A percentile compares a stretch with the other conserved stretches of the same genome.
phyloP scores from a whole-genome alignment of 2,888 invertebrate genomes.

The Thera britannica region DNA sequence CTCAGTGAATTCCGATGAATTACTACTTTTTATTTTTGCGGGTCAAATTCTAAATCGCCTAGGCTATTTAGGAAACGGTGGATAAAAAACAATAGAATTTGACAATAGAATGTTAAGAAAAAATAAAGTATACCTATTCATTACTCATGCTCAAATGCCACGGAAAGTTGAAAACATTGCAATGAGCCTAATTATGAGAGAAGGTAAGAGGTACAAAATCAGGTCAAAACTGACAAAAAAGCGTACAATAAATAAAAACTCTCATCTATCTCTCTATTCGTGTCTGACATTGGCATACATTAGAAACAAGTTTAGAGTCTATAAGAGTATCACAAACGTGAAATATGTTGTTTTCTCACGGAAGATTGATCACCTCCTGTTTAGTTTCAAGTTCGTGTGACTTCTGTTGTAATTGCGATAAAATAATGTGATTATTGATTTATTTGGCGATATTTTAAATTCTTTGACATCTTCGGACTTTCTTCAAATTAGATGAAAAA shows the following conservation, averaged over 20 bases:
- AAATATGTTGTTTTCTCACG: constrained; percentile 56
- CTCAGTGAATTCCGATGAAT: too few species aligned
- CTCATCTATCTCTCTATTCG: constrained; percentile 51
- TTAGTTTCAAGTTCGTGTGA: constrained; percentile 40
- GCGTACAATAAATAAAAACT: constrained; percentile 25
- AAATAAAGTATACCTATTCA: not conserved
- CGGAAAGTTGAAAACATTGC: not conserved
- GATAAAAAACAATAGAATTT: too few species aligned
- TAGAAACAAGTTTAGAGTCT: constrained; percentile 55
- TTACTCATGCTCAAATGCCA: not conserved
- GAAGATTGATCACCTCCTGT: constrained; percentile 58
- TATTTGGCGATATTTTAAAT: constrained; percentile 28
- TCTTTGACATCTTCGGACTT: not conserved
- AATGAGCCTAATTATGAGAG: not conserved
- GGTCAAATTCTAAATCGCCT: too few species aligned
- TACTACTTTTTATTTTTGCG: too few species aligned
- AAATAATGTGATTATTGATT: constrained; percentile 40
- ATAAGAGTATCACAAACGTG: constrained; percentile 43
- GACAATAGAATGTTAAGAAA: too few species aligned
- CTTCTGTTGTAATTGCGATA: constrained; percentile 42
- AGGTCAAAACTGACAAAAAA: constrained; percentile 31
- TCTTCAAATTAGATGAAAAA: not conserved
- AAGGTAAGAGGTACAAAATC: constrained; percentile 13
- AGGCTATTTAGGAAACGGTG: too few species aligned
- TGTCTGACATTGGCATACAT: constrained; percentile 63